These are phyloP conservation scores for Anolis carolinensis DNA, from an alignment of 2,113 vertebrate genomes.

Conservation along the genomic window DNA sequence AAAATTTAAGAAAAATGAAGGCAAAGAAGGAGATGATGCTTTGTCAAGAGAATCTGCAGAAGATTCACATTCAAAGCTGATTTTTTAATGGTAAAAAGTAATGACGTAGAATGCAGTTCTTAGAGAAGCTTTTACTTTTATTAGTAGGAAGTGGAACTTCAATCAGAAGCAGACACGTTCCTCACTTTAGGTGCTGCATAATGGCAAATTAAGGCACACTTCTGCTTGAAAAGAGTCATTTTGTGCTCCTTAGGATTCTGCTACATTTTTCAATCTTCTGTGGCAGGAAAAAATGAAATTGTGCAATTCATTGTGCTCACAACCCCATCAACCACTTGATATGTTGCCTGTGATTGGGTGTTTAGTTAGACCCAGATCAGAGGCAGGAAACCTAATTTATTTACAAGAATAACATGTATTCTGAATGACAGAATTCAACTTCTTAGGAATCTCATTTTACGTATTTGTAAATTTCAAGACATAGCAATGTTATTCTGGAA, in stretches of 20 bases:
- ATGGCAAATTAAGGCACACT: conserved; percentile 20
- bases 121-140: conserved; percentile 22
- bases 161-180: conserved; percentile 7
- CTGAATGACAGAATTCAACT: neutral
- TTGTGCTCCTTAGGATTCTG: neutral
- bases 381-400: neutral
- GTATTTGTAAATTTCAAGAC: too few species aligned
- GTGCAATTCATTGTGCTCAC: neutral
- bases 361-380: neutral
- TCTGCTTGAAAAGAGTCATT: neutral
- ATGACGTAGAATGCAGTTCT: neutral
- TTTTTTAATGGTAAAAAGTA: conserved; percentile 14
- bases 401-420: neutral
- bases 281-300: neutral
- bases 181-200: conserved; percentile 20
- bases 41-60: neutral
- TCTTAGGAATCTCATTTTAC: neutral
- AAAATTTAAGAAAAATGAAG: neutral
- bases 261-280: neutral
- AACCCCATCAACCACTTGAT: neutral
- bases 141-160: conserved; percentile 21
- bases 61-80: conserved; percentile 6
- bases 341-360: neutral
- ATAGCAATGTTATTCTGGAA: too few species aligned
- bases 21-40: fast-evolving